A percentile compares a stretch with the other conserved stretches of the same genome.
Conservation (phyloP, 2,888 invertebrate genomes). For the Phorcus lineatus region DNA sequence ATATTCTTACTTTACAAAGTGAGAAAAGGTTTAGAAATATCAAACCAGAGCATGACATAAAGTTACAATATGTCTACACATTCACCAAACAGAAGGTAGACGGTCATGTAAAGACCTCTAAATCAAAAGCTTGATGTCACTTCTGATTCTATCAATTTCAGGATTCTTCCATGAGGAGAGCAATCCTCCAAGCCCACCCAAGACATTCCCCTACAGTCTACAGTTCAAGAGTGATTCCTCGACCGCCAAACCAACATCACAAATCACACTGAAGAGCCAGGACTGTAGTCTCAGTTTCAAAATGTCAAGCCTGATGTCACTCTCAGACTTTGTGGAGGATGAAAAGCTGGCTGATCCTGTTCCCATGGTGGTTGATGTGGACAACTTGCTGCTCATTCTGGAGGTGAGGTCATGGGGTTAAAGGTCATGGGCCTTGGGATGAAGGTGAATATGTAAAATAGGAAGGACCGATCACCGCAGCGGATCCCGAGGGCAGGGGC, state of each 20-base stretch:
- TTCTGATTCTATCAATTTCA: not conserved
- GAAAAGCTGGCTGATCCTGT: slow-evolving; percentile 88
- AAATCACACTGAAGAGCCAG: slow-evolving; percentile 48
- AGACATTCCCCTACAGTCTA: not conserved
- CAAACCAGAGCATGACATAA: no score
- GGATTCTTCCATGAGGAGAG: not conserved
- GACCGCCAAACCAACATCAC: slow-evolving; percentile 40
- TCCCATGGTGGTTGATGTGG: slow-evolving; percentile 80
- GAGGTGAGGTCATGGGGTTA: slow-evolving; percentile 44
- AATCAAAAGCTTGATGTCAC: no score
- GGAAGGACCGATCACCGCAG: no score
- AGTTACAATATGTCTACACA: no score
- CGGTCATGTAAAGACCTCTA: no score
- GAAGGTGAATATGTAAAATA: no score
- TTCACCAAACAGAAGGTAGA: no score
- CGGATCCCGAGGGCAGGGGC: no score
- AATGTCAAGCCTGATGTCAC: slow-evolving; percentile 85
- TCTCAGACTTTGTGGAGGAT: slow-evolving; percentile 90
- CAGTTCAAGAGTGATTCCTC: not conserved
- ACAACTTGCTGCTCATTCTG: slow-evolving; percentile 53
- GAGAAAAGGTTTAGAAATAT: no score
- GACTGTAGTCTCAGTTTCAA: slow-evolving; percentile 64
- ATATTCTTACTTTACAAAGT: no score
- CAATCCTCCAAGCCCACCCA: not conserved
- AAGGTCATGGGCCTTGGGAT: no score